Base-by-base conservation (phyloP, 2,113 vertebrate species). In the Meleagris gallopavo region DNA sequence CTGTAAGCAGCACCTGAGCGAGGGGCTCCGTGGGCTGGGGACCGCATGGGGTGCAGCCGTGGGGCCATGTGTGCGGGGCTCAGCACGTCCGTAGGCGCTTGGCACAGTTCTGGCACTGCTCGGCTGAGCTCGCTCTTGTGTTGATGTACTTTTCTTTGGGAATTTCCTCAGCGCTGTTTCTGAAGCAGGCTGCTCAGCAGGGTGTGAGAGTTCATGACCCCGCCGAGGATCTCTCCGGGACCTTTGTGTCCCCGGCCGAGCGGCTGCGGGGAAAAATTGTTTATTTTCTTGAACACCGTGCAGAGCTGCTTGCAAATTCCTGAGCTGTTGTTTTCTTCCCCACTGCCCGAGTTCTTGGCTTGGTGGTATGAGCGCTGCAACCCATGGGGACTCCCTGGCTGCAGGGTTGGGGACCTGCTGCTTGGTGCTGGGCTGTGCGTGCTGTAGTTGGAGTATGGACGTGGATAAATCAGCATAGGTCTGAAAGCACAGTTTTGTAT, bases 121-220 rank as follows among this genome's bases (percentile, higher is more conserved):
- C 2, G 2, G 25, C 69, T 54, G 22, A 45, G 69, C 29, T 62
- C 3, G 3, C 76, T 54, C 46, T 50, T 41, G 54, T 30, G 36
- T 84, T 72, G 79, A 27, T 72, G 88, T 78, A 46, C 66, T 93
- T 84, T 66, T 94, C 60, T 83, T 87, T 17, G 81, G 93, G 92
- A 93, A 62, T 95, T 95, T 94, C 88, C 86, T 95, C 61, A 27
- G 80, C 0, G 2, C 93, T 48, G 88, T 88, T 86, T 92, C 70
- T 88, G 75, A 54, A 41, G 13, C 21, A 9, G 43, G 25, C 58
- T 52, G 11, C 46, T 43, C 43, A n/a, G 3, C 0, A 10, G 73
- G 69, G 24, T 78, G 83, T 1, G 2, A 70, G 88, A 96, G 90
- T 94, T 96, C 72, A 2, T 24, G 90, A 93, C 90, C 92, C 60